phyloP scores from a whole-genome alignment of 2,888 invertebrate genomes.

The Neoitamus cyanurus region DNA sequence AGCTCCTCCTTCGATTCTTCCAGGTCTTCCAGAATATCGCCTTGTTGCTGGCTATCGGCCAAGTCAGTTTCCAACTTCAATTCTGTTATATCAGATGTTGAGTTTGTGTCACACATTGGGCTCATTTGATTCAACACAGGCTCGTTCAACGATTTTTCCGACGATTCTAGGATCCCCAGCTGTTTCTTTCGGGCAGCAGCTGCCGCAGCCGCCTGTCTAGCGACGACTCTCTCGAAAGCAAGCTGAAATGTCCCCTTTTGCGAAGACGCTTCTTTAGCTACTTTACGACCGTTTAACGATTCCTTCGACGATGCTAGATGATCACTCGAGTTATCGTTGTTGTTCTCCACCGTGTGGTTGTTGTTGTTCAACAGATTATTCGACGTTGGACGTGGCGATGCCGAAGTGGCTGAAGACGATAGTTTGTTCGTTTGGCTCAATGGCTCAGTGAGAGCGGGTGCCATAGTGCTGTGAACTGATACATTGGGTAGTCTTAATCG shows the following conservation, averaged over 20 bases:
- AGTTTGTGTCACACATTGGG: constrained; percentile 55
- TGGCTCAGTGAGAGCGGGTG: constrained; percentile 91
- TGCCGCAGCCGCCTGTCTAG: constrained; percentile 51
- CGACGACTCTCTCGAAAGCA: constrained; percentile 55
- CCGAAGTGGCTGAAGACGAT: constrained; percentile 66
- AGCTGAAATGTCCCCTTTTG: constrained; percentile 54
- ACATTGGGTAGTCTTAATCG: constrained; percentile 53
- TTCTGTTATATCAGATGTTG: not conserved
- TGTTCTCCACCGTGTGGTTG: constrained; percentile 47
- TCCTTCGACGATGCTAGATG: not conserved
- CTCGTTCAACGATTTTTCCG: constrained; percentile 48
- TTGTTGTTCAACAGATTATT: constrained; percentile 49
- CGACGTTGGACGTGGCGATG: constrained; percentile 58
- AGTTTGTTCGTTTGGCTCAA: constrained; percentile 66
- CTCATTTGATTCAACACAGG: constrained; percentile 54
- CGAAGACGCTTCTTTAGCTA: not conserved
- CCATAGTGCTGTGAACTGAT: constrained; percentile 72
- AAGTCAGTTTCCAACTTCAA: not conserved
- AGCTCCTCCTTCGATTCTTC: not conserved
- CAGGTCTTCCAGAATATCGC: not conserved
- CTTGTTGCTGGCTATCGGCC: not conserved
- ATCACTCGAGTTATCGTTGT: not conserved
- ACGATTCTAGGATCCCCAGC: constrained; percentile 37
- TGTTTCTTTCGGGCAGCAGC: constrained; percentile 28
- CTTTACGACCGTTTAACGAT: not conserved